Base-by-base conservation (phyloP, 2,888 invertebrate genomes). In the Andrena chrysosceles region DNA sequence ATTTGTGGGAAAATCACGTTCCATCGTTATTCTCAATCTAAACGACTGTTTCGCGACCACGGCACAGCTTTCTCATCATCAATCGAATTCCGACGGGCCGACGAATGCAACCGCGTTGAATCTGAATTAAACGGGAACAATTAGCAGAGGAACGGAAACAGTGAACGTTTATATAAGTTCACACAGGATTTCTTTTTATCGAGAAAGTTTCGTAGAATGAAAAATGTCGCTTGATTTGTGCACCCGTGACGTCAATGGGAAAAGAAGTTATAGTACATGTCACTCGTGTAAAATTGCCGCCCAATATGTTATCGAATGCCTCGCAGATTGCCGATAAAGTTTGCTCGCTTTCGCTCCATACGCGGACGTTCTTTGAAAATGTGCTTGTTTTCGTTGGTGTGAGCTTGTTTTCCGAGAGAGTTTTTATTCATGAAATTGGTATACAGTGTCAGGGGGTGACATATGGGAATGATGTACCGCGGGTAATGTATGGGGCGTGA, bases 211-310 rank as follows among this genome's bases (percentile, higher is more conserved):
- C 7, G 71, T 35, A 20, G 60, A 52, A 26, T 10, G 60, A 66
- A n/a, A 56, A 73, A 54, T 68, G 31, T 31, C 31, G 64, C 60
- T 72, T 42, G 54, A 49, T 56, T 20, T 33, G 56, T 76, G 42
- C 60, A 16, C 49, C 23, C 26, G 10, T 84, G 84, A 84, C 84
- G 84, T 84, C 83, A 83, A 84, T 76, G 79, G 83, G 70, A 72
- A 80, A 69, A 52, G 26, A 76, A 76, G 77, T 81, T 83, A 77
- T 70, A 81, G 83, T 68, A 69, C 72, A 52, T 68, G 69, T 79
- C 59, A 70, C 66, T 76, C 67, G 83, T 70, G 76, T 59, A 33
- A 60, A 76, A 84, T 84, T 62, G 72, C 76, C 76, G 76, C 75
- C 76, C 81, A 52, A 81, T 66, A 62, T 56, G 63, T 67, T 67